These are phyloP conservation scores for Gobio occitaniae DNA, from an alignment of 2,797 vertebrate species.

Conservation along the genomic window DNA sequence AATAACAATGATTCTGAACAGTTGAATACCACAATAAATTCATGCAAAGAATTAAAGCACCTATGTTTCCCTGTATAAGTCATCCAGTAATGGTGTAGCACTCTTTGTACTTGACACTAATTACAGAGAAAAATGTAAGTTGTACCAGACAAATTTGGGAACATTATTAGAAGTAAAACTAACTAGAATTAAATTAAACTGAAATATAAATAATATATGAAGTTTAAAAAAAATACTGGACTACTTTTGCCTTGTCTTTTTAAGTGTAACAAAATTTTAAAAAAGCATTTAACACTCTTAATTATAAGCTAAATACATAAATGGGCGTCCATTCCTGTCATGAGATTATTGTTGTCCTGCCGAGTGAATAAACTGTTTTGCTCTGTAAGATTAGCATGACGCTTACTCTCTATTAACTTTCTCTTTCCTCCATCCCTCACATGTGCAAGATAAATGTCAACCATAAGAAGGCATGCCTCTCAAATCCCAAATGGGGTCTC, in stretches of 20 bases:
- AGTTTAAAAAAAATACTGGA: neutral
- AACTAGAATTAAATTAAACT: neutral
- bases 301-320: slow-evolving; percentile 26
- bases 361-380: slow-evolving; percentile 42
- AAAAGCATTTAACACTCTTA: slow-evolving; percentile 15
- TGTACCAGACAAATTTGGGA: neutral
- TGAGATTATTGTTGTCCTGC: slow-evolving; percentile 46
- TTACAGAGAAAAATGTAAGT: neutral
- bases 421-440: slow-evolving; percentile 71
- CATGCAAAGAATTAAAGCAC: neutral
- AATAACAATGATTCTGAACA: slow-evolving; percentile 5
- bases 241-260: neutral
- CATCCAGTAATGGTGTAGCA: neutral
- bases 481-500: slow-evolving; percentile 67
- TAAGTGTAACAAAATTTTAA: neutral
- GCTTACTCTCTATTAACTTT: slow-evolving; percentile 73
- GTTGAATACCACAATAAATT: neutral
- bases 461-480: slow-evolving; percentile 71
- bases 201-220: neutral
- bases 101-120: neutral
- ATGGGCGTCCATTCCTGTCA: slow-evolving; percentile 7
- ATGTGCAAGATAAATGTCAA: slow-evolving; percentile 78
- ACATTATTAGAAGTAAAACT: neutral
- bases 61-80: neutral
- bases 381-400: slow-evolving; percentile 71